These are phyloP conservation scores for Bibio marci DNA, from an alignment of 2,888 invertebrate species.

Conservation along the genomic window DNA sequence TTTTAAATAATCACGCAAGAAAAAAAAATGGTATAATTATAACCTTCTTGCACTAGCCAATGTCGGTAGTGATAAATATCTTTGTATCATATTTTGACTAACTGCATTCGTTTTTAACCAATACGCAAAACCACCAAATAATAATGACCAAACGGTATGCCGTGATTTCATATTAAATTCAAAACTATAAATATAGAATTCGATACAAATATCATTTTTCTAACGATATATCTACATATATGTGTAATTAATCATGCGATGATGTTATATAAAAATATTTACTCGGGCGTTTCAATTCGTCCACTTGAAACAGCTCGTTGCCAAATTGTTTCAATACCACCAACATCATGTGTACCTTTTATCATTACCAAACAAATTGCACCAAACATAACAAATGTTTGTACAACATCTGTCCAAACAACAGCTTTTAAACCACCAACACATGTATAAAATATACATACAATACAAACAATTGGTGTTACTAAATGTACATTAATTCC, in stretches of 20 bases:
- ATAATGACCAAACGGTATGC: slow-evolving; percentile 55
- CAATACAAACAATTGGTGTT: slow-evolving; percentile 53
- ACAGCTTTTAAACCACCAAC: slow-evolving; percentile 50
- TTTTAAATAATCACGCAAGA: no score
- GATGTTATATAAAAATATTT: slow-evolving; percentile 13
- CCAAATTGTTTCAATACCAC: slow-evolving; percentile 41
- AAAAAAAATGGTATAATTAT: neutral
- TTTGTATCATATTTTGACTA: slow-evolving; percentile 65
- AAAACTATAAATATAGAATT: slow-evolving; percentile 30
- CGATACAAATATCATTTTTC: neutral
- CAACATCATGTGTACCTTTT: slow-evolving; percentile 45
- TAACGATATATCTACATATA: neutral
- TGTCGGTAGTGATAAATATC: slow-evolving; percentile 52
- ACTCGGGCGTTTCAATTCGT: slow-evolving; percentile 43
- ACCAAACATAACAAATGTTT: slow-evolving; percentile 40
- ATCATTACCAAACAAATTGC: slow-evolving; percentile 46
- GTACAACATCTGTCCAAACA: slow-evolving; percentile 57
- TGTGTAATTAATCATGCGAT: neutral
- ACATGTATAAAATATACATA: slow-evolving; percentile 66
- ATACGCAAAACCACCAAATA: slow-evolving; percentile 50
- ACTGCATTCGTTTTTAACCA: slow-evolving; percentile 57
- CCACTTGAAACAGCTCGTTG: slow-evolving; percentile 38
- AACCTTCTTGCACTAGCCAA: slow-evolving; percentile 42
- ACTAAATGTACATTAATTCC: slow-evolving; percentile 58
- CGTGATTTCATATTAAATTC: slow-evolving; percentile 49